Conservation (phyloP, 2,797 vertebrate genomes). For the Spinibarbus caldwelli region DNA sequence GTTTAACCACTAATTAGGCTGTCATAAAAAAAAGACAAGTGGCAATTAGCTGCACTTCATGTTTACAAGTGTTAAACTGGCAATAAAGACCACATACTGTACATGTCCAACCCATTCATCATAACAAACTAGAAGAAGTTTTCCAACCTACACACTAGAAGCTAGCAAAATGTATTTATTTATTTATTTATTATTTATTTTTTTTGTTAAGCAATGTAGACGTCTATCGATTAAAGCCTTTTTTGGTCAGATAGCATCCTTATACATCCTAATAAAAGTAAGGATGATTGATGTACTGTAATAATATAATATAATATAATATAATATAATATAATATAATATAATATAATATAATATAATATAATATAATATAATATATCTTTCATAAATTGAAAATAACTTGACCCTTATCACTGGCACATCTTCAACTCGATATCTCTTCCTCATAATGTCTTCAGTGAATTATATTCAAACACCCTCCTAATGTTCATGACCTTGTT, state of each 20-base stretch:
- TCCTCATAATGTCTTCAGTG: background rate
- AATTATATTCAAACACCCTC: background rate
- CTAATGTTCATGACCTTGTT: slow-evolving; percentile 16
- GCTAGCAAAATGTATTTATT: too few relatives aligned
- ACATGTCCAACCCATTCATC: background rate
- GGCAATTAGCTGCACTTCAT: background rate
- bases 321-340: too few relatives aligned
- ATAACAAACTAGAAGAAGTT: background rate
- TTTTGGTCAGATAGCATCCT: background rate
- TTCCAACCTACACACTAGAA: background rate
- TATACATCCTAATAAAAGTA: background rate
- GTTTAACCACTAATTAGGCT: background rate
- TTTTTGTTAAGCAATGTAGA: background rate
- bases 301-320: too few relatives aligned
- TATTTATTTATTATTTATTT: too few relatives aligned
- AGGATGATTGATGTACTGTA: background rate
- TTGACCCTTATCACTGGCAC: background rate
- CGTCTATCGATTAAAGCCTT: too few relatives aligned
- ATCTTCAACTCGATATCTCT: background rate
- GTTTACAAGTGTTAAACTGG: background rate
- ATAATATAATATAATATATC: background rate
- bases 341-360: too few relatives aligned
- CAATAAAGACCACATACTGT: background rate
- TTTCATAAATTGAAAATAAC: background rate
- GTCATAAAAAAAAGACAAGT: background rate